Evolutionary conservation across 2,888 invertebrate species (phyloP), one percentile per base, ranked within the genome.

Genomic region (Steromphala cineraria): DNA sequence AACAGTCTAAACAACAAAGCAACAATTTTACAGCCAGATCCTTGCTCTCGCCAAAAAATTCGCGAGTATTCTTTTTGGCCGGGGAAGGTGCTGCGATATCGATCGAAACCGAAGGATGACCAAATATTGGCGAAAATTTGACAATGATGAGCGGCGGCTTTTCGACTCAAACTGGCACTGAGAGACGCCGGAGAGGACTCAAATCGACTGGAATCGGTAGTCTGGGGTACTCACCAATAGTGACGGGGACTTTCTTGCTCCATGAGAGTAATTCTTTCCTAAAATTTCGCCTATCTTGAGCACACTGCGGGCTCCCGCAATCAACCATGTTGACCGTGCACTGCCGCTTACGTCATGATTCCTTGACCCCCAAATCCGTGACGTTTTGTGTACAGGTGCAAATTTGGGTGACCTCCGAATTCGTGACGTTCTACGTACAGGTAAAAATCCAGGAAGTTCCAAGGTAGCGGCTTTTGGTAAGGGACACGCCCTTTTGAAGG

Each of bases 241-340:
- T 84, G 55, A 92, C 86, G 81, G 92, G 93, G 67, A 93, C 88
- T 88, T 93, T 93, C 84, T 93, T 93, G 87, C 92, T 91, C 93
- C 93, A 93, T 85, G 92, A 91, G 80, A 92, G 87, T 81, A 94
- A 90, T 86, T 94, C 94, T 88, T 92, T 91, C 88, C 89, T 90
- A 87, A 93, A 90, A 86, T 89, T 88, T 80, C 91, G 89, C 86
- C 92, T 89, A 87, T 92, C 92, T 87, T 92, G 91, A 80, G 88
- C 89, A 86, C 92, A 92, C 83, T 92, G 89, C 83, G 89, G 85
- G 87, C 89, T 91, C 82, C 91, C 91, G 90, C 92, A 92, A 88
- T 92, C 92, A 86, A 92, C 92, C 92, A 92, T 92, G 92, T 91
- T 90, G 86, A 86, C 86, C 84, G 84, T 83, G 82, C 83, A 81